phyloP scores from a whole-genome alignment of 2,888 invertebrate species.

The Diarsia mendica region DNA sequence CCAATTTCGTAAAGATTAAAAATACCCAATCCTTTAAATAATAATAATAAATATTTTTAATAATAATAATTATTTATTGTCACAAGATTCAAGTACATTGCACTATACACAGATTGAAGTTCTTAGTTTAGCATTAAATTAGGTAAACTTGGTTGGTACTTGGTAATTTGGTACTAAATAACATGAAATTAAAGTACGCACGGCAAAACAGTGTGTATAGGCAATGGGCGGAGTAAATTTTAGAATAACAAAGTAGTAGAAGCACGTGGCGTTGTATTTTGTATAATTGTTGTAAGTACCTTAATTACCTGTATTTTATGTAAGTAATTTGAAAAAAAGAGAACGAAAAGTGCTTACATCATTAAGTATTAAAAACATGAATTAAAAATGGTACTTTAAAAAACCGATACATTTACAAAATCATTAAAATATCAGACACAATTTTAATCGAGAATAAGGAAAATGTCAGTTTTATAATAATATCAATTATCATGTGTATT shows the following conservation, averaged over 20 bases:
- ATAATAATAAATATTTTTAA: too few relatives aligned
- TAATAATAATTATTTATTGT: too few relatives aligned
- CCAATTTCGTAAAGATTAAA: neutral
- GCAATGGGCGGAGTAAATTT: neutral
- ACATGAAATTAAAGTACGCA: neutral
- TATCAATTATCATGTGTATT: too few relatives aligned
- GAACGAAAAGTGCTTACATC: neutral
- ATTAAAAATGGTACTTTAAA: conserved; percentile 1
- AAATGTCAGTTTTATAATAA: neutral
- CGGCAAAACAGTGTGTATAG: neutral
- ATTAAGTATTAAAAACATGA: conserved; percentile 21
- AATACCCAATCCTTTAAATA: too few relatives aligned
- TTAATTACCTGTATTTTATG: neutral
- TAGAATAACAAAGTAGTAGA: neutral
- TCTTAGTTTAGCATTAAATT: too few relatives aligned
- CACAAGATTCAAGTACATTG: too few relatives aligned
- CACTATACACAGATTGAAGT: too few relatives aligned
- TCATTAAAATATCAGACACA: conserved; percentile 9
- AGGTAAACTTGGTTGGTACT: too few relatives aligned
- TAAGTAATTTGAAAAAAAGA: conserved; percentile 5
- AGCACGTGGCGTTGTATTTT: too few relatives aligned
- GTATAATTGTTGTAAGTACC: neutral
- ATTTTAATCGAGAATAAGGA: neutral
- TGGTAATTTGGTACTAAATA: neutral
- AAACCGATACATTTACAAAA: conserved; percentile 7